Base-by-base conservation (phyloP, 2,797 vertebrate genomes). In the Bothrops alternatus region DNA sequence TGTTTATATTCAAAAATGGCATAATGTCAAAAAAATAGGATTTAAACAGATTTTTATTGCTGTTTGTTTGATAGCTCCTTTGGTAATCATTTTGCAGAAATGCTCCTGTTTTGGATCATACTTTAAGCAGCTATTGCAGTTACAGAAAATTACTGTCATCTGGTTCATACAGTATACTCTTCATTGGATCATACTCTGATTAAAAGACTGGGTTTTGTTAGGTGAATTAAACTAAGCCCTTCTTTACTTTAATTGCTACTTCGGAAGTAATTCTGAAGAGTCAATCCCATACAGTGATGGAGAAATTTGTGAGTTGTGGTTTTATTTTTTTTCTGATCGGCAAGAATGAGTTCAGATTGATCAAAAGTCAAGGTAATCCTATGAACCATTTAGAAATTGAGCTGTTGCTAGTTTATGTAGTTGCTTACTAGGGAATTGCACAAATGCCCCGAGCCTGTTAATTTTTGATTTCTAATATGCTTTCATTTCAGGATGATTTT, bases 401-500 rank as follows among this genome's bases (percentile, higher is more conserved):
- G 93, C 47, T 28, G 8, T 88, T 95, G 50, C 89, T 87, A 91
- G 0, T 32, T 91, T 95, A 88, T 42, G 60, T 47, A 93, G 78
- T 78, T 94, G 90, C 42, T 28, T 78, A 25, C 86, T 82, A 82
- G 20, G 47, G 73, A 69, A 50, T 91, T 93, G 91, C 94, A 89
- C 88, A 95, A 96, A 86, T 90, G 86, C 94, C 94, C 61, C n/a
- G 88, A 95, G 87, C 61, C n/a, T 92, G 90, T 95, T 95, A 95
- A 90, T 90, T 95, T 95, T 88, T 65, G 65, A 93, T 95, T 96
- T 94, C 93, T 95, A 93, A 95, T 96, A 93, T 1, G 2, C 78
- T 94, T 95, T 96, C 95, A 94, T 93, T 94, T 95, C 93, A 95
- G 93, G 90, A 91, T 95, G 94, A 94, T 96, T 96, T 96, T 94